Evolutionary conservation across 2,888 invertebrate species (phyloP).

Genomic region (Lissonota sp.): DNA sequence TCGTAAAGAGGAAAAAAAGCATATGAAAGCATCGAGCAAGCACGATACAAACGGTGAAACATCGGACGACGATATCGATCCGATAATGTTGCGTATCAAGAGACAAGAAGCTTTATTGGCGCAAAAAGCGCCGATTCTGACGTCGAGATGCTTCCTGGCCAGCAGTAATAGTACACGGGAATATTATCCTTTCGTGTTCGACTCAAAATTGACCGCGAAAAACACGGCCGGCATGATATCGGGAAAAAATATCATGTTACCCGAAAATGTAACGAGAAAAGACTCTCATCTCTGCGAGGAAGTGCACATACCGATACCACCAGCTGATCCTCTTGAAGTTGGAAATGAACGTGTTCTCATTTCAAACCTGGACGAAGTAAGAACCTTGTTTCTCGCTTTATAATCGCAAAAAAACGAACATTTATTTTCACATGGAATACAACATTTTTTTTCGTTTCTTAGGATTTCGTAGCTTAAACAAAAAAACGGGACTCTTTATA

Average conservation of each 20-base stretch:
- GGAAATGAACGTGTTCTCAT: conserved; percentile 88
- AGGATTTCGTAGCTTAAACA: too few species aligned
- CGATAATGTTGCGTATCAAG: conserved; percentile 85
- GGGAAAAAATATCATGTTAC: conserved; percentile 91
- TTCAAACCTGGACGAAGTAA: conserved; percentile 88
- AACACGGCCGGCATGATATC: conserved; percentile 90
- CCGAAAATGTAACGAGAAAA: conserved; percentile 90
- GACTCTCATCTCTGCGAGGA: conserved; percentile 93
- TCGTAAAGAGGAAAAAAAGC: conserved; percentile 93
- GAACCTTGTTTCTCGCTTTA: neutral
- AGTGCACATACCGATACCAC: conserved; percentile 91
- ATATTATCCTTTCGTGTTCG: conserved; percentile 94
- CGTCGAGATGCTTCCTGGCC: conserved; percentile 77
- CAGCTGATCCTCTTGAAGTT: conserved; percentile 86
- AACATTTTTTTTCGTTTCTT: too few species aligned
- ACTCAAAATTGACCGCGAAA: conserved; percentile 90
- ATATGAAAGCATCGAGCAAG: conserved; percentile 84
- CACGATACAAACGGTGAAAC: conserved; percentile 82
- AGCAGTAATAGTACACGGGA: conserved; percentile 82
- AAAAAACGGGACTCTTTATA: too few species aligned
- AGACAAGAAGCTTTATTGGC: conserved; percentile 83
- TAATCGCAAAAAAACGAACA: too few species aligned
- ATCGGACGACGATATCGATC: conserved; percentile 85
- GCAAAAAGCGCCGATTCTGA: conserved; percentile 84
- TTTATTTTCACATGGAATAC: too few species aligned